Evolutionary conservation across 2,888 invertebrate genomes (phyloP).

Genomic region (Sphecodes monilicornis): DNA sequence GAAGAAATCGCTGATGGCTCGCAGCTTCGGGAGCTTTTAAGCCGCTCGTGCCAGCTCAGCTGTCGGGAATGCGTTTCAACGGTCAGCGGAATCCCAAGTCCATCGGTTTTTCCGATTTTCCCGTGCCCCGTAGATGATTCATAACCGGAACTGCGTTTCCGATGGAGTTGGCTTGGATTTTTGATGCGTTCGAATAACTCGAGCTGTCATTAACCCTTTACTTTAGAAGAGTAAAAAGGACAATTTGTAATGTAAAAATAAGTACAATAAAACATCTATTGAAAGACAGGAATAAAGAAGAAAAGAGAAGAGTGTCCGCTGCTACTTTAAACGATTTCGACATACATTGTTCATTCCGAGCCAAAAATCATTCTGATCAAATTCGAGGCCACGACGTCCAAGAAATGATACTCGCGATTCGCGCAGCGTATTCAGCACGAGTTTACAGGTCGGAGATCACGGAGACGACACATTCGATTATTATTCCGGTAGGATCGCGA

Average conservation of each 20-base stretch:
- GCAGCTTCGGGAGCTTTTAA: slow-evolving; percentile 46
- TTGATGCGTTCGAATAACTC: not conserved
- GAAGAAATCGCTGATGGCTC: slow-evolving; percentile 43
- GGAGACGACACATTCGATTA: slow-evolving; percentile 40
- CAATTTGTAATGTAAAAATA: too few species aligned
- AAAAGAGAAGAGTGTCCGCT: too few species aligned
- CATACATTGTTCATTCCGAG: too few species aligned
- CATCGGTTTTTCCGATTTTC: not conserved
- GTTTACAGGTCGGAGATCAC: slow-evolving; percentile 16
- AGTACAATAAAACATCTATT: too few species aligned
- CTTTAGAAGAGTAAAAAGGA: too few species aligned
- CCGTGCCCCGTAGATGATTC: not conserved
- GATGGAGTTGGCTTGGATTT: not conserved
- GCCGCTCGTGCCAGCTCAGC: slow-evolving; percentile 52
- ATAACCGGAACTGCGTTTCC: not conserved
- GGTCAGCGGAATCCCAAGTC: slow-evolving; percentile 49
- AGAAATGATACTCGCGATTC: not conserved
- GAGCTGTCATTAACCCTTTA: too few species aligned
- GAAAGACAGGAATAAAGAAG: too few species aligned
- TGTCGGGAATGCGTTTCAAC: slow-evolving; percentile 54
- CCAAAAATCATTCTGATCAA: not conserved
- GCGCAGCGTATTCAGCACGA: slow-evolving; percentile 11
- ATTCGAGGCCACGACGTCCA: not conserved
- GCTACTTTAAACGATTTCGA: too few species aligned
- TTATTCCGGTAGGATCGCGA: slow-evolving; percentile 45